phyloP scores from a whole-genome alignment of 2,797 vertebrate species.

The Gymnoscopelus microlampas region DNA sequence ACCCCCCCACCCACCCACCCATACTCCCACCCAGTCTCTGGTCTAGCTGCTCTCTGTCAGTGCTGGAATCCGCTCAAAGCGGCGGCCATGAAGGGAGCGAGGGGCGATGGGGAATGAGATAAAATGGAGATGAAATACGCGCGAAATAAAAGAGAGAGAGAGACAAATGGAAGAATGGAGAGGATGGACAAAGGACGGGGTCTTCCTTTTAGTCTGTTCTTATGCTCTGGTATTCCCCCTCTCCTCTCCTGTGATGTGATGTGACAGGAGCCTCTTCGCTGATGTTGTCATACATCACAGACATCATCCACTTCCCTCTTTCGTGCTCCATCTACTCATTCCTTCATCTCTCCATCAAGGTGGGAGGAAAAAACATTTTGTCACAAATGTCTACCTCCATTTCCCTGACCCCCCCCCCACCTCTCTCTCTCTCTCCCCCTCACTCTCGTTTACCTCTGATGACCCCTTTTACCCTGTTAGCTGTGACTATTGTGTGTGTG shows the following conservation, averaged over 20 bases:
- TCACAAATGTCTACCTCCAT: neutral
- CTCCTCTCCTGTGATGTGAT: conserved; percentile 58
- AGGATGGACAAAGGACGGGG: conserved; percentile 16
- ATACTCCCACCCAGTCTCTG: conserved; percentile 15
- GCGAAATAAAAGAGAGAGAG: conserved; percentile 5
- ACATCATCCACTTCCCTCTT: conserved; percentile 46
- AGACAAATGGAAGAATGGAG: conserved; percentile 35
- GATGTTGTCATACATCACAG: conserved; percentile 61
- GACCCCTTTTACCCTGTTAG: neutral
- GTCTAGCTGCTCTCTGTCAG: conserved; percentile 27
- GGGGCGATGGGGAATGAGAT: conserved; percentile 39
- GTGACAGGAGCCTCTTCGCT: conserved; percentile 68
- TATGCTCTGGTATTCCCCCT: conserved; percentile 29
- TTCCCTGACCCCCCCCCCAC: conserved; percentile 9
- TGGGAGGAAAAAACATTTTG: conserved; percentile 27
- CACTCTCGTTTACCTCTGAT: conserved; percentile 2
- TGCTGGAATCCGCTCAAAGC: conserved; percentile 28
- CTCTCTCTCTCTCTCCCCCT: conserved; percentile 28
- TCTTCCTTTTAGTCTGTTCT: conserved; percentile 23
- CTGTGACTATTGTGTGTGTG: neutral
- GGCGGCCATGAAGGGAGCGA: conserved; percentile 29
- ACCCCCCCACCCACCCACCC: conserved; percentile 17
- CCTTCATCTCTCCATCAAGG: conserved; percentile 23
- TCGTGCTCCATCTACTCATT: conserved; percentile 4
- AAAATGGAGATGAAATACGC: conserved; percentile 36